A percentile compares a stretch with the other conserved stretches of the same genome.
These are phyloP conservation scores for Drosophila nikananu DNA, from an alignment of 1,140 invertebrate species.

Conservation along the genomic window DNA sequence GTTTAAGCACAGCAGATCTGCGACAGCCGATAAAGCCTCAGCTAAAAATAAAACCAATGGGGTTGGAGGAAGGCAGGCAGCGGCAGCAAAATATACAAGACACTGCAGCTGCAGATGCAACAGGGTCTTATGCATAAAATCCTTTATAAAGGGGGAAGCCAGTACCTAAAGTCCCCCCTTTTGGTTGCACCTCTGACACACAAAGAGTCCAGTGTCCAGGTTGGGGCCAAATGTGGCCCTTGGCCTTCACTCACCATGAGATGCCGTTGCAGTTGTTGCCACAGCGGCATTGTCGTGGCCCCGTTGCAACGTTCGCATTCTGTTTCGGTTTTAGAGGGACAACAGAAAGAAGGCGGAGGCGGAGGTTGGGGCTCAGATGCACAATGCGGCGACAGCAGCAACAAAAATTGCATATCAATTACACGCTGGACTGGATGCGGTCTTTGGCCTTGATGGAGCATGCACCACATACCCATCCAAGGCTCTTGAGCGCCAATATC, in stretches of 20 bases:
- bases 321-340: constrained; percentile 9
- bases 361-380: constrained; percentile 8
- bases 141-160: background rate
- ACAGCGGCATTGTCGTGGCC: constrained; percentile 33
- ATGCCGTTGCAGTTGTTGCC: constrained; percentile 61
- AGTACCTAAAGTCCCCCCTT: background rate
- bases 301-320: constrained; percentile 38
- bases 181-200: constrained; percentile 4
- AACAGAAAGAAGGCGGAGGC: constrained; percentile 26
- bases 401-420: constrained; percentile 61
- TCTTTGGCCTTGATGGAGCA: constrained; percentile 55
- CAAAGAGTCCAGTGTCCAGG: constrained; percentile 25
- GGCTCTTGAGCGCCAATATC: constrained; percentile 38
- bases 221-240: constrained; percentile 77
- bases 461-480: constrained; percentile 30
- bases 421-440: constrained; percentile 46
- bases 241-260: constrained; percentile 85
- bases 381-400: constrained; percentile 38
- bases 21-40: constrained; percentile 32
- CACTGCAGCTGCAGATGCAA: constrained; percentile 19
- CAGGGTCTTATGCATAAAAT: background rate
- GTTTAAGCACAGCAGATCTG: constrained; percentile 42
- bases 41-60: constrained; percentile 60
- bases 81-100: constrained; percentile 16
- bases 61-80: background rate